phyloP scores from a whole-genome alignment of 2,888 invertebrate genomes.

The Euzetes globulus region DNA sequence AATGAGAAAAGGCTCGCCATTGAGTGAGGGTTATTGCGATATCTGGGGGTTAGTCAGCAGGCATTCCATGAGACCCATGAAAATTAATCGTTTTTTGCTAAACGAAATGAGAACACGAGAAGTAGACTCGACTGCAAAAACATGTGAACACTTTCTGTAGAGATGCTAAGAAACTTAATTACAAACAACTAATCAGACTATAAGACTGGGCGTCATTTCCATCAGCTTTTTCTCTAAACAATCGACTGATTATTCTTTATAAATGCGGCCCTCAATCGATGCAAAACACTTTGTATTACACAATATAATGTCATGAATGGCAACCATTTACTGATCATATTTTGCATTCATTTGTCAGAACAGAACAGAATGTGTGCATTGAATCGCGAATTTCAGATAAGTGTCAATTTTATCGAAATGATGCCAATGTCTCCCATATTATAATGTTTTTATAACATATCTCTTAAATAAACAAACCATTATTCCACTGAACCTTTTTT shows the following conservation, averaged over 20 bases:
- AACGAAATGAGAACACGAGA: constrained; percentile 13
- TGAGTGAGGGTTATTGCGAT: constrained; percentile 4
- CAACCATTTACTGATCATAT: constrained; percentile 1
- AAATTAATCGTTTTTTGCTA: constrained; percentile 28
- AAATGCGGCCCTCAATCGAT: background rate
- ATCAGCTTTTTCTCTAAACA: constrained; percentile 12
- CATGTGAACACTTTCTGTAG: background rate
- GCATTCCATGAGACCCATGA: constrained; percentile 23
- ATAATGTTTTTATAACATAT: background rate
- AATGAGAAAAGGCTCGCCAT: constrained; percentile 27
- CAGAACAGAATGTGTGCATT: background rate
- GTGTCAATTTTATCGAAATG: constrained; percentile 10
- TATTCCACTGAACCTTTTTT: background rate
- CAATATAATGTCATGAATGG: constrained; percentile 7
- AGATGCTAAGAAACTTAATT: constrained; percentile 16
- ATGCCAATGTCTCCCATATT: background rate
- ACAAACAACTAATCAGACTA: background rate
- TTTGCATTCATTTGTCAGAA: background rate
- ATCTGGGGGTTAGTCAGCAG: constrained; percentile 24
- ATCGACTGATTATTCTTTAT: background rate
- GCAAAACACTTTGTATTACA: constrained; percentile 1
- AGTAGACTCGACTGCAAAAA: background rate
- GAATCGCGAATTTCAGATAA: constrained; percentile 21
- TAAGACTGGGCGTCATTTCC: constrained; percentile 3
- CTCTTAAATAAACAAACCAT: constrained; percentile 15